phyloP scores from a whole-genome alignment of 2,797 vertebrate genomes.

The Sebastes matsubarae region DNA sequence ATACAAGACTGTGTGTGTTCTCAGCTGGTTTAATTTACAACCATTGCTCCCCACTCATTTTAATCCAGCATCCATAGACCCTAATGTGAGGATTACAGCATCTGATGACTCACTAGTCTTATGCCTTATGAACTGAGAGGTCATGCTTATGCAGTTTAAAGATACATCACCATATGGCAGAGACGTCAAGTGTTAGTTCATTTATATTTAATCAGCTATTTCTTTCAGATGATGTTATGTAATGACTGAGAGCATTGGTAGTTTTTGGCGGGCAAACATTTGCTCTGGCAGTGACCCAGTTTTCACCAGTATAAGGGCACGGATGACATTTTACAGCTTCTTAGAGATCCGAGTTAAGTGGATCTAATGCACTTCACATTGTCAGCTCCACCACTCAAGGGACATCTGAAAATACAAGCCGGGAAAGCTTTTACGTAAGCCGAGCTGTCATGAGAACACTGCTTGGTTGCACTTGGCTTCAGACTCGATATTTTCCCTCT shows the following conservation, averaged over 20 bases:
- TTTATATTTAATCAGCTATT: conserved; percentile 25
- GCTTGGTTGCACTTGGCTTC: neutral
- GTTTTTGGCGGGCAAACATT: neutral
- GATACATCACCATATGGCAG: conserved; percentile 46
- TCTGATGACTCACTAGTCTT: conserved; percentile 39
- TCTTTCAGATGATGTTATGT: conserved; percentile 13
- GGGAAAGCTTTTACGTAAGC: conserved; percentile 61
- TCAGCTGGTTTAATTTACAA: neutral
- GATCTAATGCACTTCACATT: conserved; percentile 54
- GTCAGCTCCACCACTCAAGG: conserved; percentile 45
- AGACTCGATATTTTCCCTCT: neutral
- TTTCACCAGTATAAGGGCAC: conserved; percentile 9
- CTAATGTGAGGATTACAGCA: conserved; percentile 40
- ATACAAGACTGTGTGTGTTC: neutral
- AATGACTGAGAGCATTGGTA: neutral
- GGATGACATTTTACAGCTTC: conserved; percentile 29
- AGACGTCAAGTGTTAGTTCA: conserved; percentile 8
- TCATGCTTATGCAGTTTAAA: conserved; percentile 64
- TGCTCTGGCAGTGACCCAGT: conserved; percentile 37
- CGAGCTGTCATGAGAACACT: conserved; percentile 1
- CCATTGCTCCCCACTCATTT: conserved; percentile 17
- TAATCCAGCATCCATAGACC: conserved; percentile 28
- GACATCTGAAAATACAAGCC: conserved; percentile 35
- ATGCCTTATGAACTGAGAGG: conserved; percentile 18
- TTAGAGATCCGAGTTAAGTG: conserved; percentile 41